Evolutionary conservation across 2,888 invertebrate genomes (phyloP).

Genomic region (Azorinus chamasolen): DNA sequence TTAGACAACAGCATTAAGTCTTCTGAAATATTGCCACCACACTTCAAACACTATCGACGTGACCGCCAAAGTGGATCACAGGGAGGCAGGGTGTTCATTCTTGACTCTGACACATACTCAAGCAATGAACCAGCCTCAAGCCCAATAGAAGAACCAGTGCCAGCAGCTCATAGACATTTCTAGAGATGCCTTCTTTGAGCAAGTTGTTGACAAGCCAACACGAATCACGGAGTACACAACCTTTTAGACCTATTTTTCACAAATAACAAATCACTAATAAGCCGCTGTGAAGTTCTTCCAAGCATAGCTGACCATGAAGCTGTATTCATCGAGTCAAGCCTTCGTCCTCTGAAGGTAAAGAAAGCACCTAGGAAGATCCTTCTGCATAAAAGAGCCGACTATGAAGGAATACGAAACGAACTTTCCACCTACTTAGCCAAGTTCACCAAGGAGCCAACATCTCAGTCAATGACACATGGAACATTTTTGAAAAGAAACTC

Average conservation of each 20-base stretch:
- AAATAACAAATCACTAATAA: constrained; percentile 16
- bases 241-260: constrained; percentile 41
- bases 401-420: constrained; percentile 8
- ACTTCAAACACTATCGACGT: constrained; percentile 32
- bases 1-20: too few relatives aligned
- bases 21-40: too few relatives aligned
- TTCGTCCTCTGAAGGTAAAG: constrained; percentile 22
- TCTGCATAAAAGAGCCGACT: constrained; percentile 35
- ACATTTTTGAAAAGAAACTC: constrained; percentile 17
- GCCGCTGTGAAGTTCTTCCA: constrained; percentile 23
- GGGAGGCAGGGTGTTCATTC: constrained; percentile 30
- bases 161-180: constrained; percentile 11
- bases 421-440: too few relatives aligned
- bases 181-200: constrained; percentile 36
- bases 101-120: constrained; percentile 13
- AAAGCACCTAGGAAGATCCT: constrained; percentile 37
- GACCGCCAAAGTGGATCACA: constrained; percentile 24
- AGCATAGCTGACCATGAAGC: constrained; percentile 31
- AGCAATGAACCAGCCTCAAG: constrained; percentile 25
- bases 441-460: background rate
- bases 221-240: constrained; percentile 21
- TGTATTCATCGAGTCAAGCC: constrained; percentile 28
- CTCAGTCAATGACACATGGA: constrained; percentile 22
- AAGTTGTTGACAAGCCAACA: constrained; percentile 29
- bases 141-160: constrained; percentile 2